Conservation (phyloP, 2,797 vertebrate genomes). For the Silurus lanzhouensis region DNA sequence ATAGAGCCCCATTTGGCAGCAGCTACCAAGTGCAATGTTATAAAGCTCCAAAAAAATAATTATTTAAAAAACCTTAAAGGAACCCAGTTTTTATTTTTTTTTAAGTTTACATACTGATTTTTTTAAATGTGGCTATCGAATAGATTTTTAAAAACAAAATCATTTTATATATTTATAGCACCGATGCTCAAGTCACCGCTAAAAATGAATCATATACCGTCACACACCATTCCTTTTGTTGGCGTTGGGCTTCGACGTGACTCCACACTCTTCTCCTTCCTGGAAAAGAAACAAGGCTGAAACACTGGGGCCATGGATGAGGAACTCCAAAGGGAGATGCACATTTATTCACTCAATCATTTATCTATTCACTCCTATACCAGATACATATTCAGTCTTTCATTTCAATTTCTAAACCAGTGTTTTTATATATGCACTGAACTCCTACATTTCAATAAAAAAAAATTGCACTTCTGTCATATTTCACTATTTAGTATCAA, state of each 20-base stretch:
- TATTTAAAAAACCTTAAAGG: background rate
- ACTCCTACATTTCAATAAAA: background rate
- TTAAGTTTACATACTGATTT: background rate
- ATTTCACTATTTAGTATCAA: background rate
- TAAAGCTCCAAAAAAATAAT: background rate
- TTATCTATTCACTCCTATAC: background rate
- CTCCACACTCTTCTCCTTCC: background rate
- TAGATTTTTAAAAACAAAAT: background rate
- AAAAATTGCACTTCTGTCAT: background rate
- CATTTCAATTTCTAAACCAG: background rate
- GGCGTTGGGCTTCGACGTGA: background rate
- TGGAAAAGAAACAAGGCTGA: background rate
- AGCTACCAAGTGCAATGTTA: background rate
- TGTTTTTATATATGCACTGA: background rate
- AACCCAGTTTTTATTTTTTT: too few relatives aligned
- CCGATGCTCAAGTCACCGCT: background rate
- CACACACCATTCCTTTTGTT: background rate
- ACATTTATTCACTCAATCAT: constrained; percentile 1
- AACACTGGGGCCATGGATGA: background rate
- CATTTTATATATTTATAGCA: background rate
- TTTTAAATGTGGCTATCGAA: background rate
- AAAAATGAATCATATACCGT: constrained; percentile 9
- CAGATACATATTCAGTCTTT: background rate
- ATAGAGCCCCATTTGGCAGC: background rate
- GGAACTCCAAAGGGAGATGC: background rate